Evolutionary conservation across 2,888 invertebrate species (phyloP).

Genomic region (Ephialtes manifestator): DNA sequence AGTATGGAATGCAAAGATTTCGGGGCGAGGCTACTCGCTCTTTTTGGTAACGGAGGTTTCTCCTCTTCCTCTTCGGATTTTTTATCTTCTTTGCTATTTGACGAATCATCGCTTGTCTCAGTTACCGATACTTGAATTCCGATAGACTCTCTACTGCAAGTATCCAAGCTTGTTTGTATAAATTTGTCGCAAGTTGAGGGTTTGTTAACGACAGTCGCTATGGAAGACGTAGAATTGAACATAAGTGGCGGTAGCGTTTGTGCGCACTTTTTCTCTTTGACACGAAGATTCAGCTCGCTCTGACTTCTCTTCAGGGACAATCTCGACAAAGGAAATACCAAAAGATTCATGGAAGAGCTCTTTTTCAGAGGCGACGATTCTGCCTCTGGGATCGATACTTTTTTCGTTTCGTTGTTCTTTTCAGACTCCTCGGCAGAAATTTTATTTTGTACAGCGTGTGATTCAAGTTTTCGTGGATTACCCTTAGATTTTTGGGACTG

Average conservation of each 20-base stretch:
- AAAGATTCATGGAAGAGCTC: slow-evolving; percentile 83
- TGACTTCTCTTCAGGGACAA: slow-evolving; percentile 81
- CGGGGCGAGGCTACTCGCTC: slow-evolving; percentile 77
- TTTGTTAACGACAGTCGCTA: slow-evolving; percentile 84
- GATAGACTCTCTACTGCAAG: slow-evolving; percentile 79
- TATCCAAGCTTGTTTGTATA: slow-evolving; percentile 80
- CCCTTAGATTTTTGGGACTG: slow-evolving; percentile 47
- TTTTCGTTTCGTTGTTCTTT: slow-evolving; percentile 28
- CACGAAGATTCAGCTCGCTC: slow-evolving; percentile 82
- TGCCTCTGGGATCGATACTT: slow-evolving; percentile 41
- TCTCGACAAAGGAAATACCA: slow-evolving; percentile 73
- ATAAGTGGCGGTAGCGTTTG: slow-evolving; percentile 74
- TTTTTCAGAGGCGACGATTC: slow-evolving; percentile 78
- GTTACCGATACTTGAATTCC: slow-evolving; percentile 82
- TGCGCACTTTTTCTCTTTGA: slow-evolving; percentile 74
- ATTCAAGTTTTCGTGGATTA: background rate
- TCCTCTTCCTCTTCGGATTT: slow-evolving; percentile 69
- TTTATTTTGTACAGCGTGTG: slow-evolving; percentile 58
- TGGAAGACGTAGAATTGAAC: slow-evolving; percentile 84
- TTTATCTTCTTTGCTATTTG: background rate
- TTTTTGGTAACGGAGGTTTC: slow-evolving; percentile 80
- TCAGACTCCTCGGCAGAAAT: slow-evolving; percentile 67
- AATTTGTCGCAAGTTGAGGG: slow-evolving; percentile 83
- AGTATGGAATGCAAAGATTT: slow-evolving; percentile 78
- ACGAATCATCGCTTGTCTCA: slow-evolving; percentile 15